Conservation (phyloP, 2,797 vertebrate genomes). For the Echeneis naucrates region DNA sequence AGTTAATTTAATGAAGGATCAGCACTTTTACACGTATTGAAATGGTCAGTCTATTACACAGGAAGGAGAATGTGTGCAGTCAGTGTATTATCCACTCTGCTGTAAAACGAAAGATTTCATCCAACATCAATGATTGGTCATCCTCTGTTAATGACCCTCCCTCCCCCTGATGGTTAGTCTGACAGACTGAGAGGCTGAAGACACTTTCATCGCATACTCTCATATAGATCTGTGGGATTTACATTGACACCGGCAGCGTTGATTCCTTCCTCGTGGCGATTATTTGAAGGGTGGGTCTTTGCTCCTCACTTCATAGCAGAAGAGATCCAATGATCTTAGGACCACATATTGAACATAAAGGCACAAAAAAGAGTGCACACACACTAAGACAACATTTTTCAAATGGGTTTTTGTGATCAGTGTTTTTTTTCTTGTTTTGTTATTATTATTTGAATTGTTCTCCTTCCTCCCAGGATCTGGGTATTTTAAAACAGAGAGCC, state of each 20-base stretch:
- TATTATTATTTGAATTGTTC: not conserved
- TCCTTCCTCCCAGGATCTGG: not conserved
- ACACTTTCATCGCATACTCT: constrained; percentile 7
- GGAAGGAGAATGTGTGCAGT: constrained; percentile 46
- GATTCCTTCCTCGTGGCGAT: constrained; percentile 17
- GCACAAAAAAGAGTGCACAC: not conserved
- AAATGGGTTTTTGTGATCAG: not conserved
- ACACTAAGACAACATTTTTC: too few species aligned
- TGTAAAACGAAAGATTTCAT: constrained; percentile 63
- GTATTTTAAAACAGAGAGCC: not conserved
- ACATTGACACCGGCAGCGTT: not conserved
- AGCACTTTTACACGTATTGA: constrained; percentile 61
- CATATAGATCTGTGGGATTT: not conserved
- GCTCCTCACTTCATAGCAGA: not conserved
- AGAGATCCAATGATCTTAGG: constrained; percentile 10
- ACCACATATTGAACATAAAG: not conserved
- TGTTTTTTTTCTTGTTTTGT: not conserved
- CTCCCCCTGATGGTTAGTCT: constrained; percentile 16
- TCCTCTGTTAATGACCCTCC: constrained; percentile 44
- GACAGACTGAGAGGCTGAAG: constrained; percentile 22
- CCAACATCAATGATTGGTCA: constrained; percentile 40
- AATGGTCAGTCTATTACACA: constrained; percentile 50
- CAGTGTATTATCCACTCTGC: constrained; percentile 46
- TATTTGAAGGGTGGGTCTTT: constrained; percentile 16
- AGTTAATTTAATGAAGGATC: constrained; percentile 72